Evolutionary conservation across 2,113 vertebrate genomes (phyloP).

Genomic region (Neopipo cinnamomea): DNA sequence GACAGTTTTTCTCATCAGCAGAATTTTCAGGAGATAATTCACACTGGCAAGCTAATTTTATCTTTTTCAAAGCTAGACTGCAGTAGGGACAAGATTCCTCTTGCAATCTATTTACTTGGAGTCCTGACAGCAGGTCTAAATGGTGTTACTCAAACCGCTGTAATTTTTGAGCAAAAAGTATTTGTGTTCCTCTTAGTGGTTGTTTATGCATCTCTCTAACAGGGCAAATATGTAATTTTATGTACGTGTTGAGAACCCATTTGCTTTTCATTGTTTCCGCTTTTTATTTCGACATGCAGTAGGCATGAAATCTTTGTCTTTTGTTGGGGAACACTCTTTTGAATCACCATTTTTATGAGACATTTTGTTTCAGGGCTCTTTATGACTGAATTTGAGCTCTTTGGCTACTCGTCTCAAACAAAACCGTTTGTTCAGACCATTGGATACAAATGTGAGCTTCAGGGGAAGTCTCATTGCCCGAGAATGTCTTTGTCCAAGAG

Average conservation of each 20-base stretch:
- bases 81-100: background rate
- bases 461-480: background rate
- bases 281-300: background rate
- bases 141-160: background rate
- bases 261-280: background rate
- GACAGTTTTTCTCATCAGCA: conserved; percentile 38
- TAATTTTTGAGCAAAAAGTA: background rate
- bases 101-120: background rate
- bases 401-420: background rate
- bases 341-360: background rate
- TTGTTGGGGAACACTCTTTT: background rate
- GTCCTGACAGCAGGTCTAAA: background rate
- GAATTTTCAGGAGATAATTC: conserved; percentile 49
- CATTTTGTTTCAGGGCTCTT: background rate
- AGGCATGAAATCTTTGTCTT: background rate
- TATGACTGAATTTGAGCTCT: background rate
- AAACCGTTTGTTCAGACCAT: background rate
- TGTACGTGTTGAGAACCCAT: background rate
- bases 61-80: background rate
- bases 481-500: background rate
- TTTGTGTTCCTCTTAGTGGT: background rate
- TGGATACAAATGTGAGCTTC: background rate
- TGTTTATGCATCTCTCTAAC: background rate
- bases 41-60: background rate
- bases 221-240: background rate